These are phyloP conservation scores for Campodea augens DNA, from an alignment of 1,140 invertebrate species.

Conservation along the genomic window DNA sequence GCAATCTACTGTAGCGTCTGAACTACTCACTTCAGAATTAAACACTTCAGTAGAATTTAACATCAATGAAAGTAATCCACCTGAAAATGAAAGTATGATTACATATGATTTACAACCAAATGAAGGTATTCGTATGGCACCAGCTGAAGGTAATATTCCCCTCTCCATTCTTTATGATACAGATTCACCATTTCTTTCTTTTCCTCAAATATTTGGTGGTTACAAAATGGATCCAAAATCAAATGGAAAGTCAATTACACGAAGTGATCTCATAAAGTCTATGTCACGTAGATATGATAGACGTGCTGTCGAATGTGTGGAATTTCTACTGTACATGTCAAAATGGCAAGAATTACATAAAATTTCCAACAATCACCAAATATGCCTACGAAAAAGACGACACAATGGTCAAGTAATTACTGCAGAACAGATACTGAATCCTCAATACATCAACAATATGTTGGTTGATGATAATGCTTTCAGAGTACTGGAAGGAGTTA, in stretches of 20 bases:
- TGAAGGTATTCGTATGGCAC: slow-evolving; percentile 17
- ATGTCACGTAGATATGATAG: slow-evolving; percentile 13
- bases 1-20: too few relatives aligned
- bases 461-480: slow-evolving; percentile 12
- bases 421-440: slow-evolving; percentile 10
- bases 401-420: slow-evolving; percentile 14
- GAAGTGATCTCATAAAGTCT: slow-evolving; percentile 14
- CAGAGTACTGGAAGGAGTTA: slow-evolving; percentile 8
- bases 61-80: too few relatives aligned
- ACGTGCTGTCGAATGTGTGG: slow-evolving; percentile 15
- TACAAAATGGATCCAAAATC: slow-evolving; percentile 14
- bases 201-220: slow-evolving; percentile 19
- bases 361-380: slow-evolving; percentile 15
- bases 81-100: too few relatives aligned
- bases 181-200: slow-evolving; percentile 21
- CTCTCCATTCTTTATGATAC: slow-evolving; percentile 15
- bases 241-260: slow-evolving; percentile 14
- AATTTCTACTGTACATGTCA: slow-evolving; percentile 14
- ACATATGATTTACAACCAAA: too few relatives aligned
- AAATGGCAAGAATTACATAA: slow-evolving; percentile 10
- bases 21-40: too few relatives aligned
- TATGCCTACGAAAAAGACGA: slow-evolving; percentile 12
- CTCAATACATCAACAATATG: slow-evolving; percentile 14
- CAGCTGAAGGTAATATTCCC: slow-evolving; percentile 15
- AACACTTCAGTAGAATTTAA: too few relatives aligned